Evolutionary conservation across 2,113 vertebrate species (phyloP).

Genomic region (Tachuris rubrigastra): DNA sequence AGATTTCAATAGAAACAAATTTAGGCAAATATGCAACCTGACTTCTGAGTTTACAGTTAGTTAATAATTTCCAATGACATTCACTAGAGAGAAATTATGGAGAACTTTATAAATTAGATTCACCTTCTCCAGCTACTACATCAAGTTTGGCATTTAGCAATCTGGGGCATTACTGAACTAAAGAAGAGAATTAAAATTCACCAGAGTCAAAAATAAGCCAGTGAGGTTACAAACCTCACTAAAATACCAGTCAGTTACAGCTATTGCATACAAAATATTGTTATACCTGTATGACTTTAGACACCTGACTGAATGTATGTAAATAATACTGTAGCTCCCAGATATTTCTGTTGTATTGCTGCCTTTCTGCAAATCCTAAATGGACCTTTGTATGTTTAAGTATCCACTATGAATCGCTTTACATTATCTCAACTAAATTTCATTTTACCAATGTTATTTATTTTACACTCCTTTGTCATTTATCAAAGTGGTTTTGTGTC

Average conservation of each 20-base stretch:
- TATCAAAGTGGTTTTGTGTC: neutral
- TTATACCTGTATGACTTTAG: neutral
- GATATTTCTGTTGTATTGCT: neutral
- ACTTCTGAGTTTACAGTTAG: slow-evolving; percentile 16
- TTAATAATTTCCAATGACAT: slow-evolving; percentile 26
- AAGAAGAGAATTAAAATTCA: neutral
- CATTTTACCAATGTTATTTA: neutral
- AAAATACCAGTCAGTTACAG: neutral
- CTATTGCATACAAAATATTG: neutral
- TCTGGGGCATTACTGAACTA: neutral
- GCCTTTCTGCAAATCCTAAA: slow-evolving; percentile 6
- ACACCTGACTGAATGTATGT: neutral
- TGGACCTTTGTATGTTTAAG: slow-evolving; percentile 4
- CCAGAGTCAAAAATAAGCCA: neutral
- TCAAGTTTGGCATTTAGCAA: neutral
- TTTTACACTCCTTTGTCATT: slow-evolving; percentile 35
- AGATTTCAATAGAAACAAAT: slow-evolving; percentile 22
- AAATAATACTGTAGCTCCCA: neutral
- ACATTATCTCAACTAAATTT: neutral
- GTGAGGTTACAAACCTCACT: neutral
- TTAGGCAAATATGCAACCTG: neutral
- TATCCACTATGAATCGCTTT: neutral
- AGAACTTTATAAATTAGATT: slow-evolving; percentile 35
- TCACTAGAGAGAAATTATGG: neutral
- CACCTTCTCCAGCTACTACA: neutral